These are phyloP conservation scores for Ceuthmochares aereus DNA, from an alignment of 2,113 vertebrate genomes.

Conservation along the genomic window DNA sequence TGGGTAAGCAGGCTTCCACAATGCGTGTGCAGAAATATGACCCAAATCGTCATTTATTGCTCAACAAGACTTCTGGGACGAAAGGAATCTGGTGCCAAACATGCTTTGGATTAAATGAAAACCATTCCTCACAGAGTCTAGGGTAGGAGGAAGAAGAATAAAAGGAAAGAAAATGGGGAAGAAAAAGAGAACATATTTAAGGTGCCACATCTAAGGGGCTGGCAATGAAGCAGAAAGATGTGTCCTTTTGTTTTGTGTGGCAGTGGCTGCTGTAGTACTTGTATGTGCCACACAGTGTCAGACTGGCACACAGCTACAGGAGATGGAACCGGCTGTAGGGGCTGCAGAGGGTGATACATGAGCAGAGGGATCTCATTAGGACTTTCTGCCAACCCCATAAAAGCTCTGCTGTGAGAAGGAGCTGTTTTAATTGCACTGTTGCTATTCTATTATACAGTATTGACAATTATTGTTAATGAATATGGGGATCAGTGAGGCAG, in stretches of 20 bases:
- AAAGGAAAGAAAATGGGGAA: background rate
- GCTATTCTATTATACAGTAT: background rate
- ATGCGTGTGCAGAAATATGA: background rate
- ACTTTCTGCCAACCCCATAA: background rate
- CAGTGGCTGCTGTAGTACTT: background rate
- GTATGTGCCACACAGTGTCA: background rate
- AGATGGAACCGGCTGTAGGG: background rate
- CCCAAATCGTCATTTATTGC: background rate
- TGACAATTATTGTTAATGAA: background rate
- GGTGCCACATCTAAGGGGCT: background rate
- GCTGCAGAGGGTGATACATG: background rate
- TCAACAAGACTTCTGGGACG: background rate
- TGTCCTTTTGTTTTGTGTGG: background rate
- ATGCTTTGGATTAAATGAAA: background rate
- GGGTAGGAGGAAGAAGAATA: background rate
- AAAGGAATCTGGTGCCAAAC: conserved; percentile 28
- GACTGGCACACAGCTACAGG: background rate
- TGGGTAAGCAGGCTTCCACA: background rate
- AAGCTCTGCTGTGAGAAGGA: background rate
- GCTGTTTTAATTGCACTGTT: background rate
- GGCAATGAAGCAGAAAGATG: fast-evolving
- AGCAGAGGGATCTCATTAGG: background rate
- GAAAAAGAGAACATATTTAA: background rate
- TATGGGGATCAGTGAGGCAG: background rate
- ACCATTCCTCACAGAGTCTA: background rate